Percentiles rank a stretch among this genome's conserved stretches.
These are phyloP conservation scores for Drosophila paranaensis DNA, from an alignment of 2,888 invertebrate species.

Conservation along the genomic window DNA sequence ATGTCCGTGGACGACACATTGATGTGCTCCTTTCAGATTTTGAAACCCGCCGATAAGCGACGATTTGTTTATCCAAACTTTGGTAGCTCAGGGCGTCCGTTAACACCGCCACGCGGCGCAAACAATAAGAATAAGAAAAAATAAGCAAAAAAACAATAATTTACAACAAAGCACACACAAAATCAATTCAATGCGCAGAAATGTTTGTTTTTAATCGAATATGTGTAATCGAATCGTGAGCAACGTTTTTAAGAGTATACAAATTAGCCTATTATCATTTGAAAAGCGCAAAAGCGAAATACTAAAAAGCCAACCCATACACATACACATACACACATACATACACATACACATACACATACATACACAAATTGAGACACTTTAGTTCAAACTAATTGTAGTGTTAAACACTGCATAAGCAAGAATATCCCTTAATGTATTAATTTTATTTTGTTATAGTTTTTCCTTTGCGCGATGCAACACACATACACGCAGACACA, in stretches of 20 bases:
- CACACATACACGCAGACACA: conserved; percentile 32
- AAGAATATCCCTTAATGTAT: conserved; percentile 74
- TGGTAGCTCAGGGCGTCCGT: conserved; percentile 97
- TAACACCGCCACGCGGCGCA: conserved; percentile 98
- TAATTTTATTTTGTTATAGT: conserved; percentile 74
- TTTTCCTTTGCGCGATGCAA: conserved; percentile 53
- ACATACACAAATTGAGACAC: conserved; percentile 67
- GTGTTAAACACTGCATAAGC: conserved; percentile 76
- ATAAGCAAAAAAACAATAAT: conserved; percentile 86
- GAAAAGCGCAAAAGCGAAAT: conserved; percentile 38
- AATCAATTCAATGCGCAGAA: conserved; percentile 46
- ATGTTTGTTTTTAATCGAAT: conserved; percentile 73
- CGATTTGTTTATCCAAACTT: conserved; percentile 97
- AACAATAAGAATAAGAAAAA: conserved; percentile 97
- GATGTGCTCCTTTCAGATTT: conserved; percentile 99
- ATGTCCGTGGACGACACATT: conserved; percentile 99
- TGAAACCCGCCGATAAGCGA: conserved; percentile 99
- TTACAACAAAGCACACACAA: conserved; percentile 47
- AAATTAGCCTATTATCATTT: conserved; percentile 70
- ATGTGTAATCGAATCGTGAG: conserved; percentile 75
- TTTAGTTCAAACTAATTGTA: conserved; percentile 75
- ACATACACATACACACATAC: conserved; percentile 34
- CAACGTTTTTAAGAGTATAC: conserved; percentile 68
- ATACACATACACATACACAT: conserved; percentile 36
- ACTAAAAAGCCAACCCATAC: conserved; percentile 22